phyloP scores from a whole-genome alignment of 1,140 invertebrate species.

The Paraescarpia echinospica region DNA sequence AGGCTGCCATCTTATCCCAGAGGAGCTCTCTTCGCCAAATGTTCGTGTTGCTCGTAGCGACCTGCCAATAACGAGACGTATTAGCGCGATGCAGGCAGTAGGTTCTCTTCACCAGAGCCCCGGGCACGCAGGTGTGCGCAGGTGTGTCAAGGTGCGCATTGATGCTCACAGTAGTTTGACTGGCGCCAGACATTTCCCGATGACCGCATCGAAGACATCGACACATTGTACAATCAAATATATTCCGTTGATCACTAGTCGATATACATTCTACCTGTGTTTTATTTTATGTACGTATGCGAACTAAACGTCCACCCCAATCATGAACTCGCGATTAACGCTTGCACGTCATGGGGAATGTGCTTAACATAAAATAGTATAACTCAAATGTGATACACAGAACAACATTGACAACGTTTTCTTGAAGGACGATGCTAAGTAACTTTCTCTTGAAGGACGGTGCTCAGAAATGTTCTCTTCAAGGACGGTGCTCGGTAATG shows the following conservation, averaged over 20 bases:
- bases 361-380: too few species aligned
- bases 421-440: too few species aligned
- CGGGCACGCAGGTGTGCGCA: not conserved
- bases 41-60: not conserved
- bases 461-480: too few species aligned
- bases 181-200: not conserved
- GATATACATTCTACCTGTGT: not conserved
- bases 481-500: too few species aligned
- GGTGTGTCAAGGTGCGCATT: not conserved
- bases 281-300: not conserved
- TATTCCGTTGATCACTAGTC: not conserved
- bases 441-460: too few species aligned
- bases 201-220: not conserved
- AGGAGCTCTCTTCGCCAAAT: not conserved
- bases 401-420: too few species aligned
- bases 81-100: not conserved
- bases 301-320: too few species aligned
- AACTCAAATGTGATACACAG: too few species aligned
- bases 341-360: too few species aligned
- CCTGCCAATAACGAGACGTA: not conserved
- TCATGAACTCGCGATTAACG: too few species aligned
- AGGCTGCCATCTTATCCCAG: slow-evolving; percentile 57
- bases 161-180: not conserved
- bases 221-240: not conserved
- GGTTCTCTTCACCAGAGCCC: not conserved